Evolutionary conservation across 2,888 invertebrate species (phyloP).

Genomic region (Entomobrya proxima): DNA sequence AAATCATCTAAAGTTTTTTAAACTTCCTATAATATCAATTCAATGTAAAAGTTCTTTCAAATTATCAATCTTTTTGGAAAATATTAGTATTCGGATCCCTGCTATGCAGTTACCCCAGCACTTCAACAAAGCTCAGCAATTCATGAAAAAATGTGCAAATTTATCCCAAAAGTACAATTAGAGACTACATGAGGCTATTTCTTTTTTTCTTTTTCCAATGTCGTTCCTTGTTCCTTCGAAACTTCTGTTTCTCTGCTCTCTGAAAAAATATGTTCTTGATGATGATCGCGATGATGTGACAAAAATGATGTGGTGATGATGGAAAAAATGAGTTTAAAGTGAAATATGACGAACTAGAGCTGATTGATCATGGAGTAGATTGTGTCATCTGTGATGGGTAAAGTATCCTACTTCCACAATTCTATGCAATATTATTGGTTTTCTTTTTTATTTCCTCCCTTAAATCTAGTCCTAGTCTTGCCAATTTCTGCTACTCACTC

Average conservation of each 20-base stretch:
- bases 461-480: too few relatives aligned
- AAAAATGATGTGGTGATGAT: slow-evolving; percentile 24
- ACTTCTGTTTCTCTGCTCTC: slow-evolving; percentile 30
- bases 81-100: too few relatives aligned
- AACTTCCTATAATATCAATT: not conserved
- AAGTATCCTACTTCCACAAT: slow-evolving; percentile 50
- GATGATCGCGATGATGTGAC: slow-evolving; percentile 25
- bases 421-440: slow-evolving; percentile 27
- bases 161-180: too few relatives aligned
- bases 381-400: slow-evolving; percentile 62
- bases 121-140: too few relatives aligned
- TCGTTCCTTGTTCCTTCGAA: slow-evolving; percentile 38
- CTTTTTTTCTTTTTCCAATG: slow-evolving; percentile 28
- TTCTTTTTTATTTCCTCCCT: slow-evolving; percentile 4
- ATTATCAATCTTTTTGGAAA: not conserved
- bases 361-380: slow-evolving; percentile 78
- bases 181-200: slow-evolving; percentile 21
- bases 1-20: too few relatives aligned
- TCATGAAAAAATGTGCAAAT: too few relatives aligned
- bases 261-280: slow-evolving; percentile 20
- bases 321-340: slow-evolving; percentile 36
- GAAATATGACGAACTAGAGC: slow-evolving; percentile 38
- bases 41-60: not conserved
- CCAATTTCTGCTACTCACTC: not conserved
- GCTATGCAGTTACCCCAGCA: too few relatives aligned